Base-by-base conservation (phyloP, 2,113 vertebrate genomes). In the Setophaga petechia region DNA sequence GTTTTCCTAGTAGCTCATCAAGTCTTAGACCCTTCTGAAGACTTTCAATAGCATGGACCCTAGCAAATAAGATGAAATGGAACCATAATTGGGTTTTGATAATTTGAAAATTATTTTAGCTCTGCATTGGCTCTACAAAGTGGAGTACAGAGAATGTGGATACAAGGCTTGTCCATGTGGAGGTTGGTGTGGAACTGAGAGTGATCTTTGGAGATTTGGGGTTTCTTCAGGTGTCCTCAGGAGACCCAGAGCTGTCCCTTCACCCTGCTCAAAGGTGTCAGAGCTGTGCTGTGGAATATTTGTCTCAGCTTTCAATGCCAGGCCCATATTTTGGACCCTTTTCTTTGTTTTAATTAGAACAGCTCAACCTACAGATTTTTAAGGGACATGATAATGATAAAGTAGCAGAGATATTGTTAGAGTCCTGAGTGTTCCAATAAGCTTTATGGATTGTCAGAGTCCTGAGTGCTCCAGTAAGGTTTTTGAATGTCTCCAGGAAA, bases 371-470 rank as follows among this genome's bases (percentile, higher is more conserved):
- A 37, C 11, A 67, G 18, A 33, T 43, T 78, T 91, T 54, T 41
- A 54, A 74, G 23, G 31, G 27, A 33, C 0, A 2, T 66, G 35
- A 15, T 72, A 67, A 24, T 0, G 0, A 41, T 30, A 24, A 58
- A n/a, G 30, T n/a, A 66, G 35, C 51, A 49, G 51, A 66, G 12
- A 43, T 30, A 21, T 41, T 57, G 12, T 3, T 43, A 24, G 30
- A 18, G 15, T 57, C 30, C 28, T n/a, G 59, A 19, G 24, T 6
- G 4, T 12, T 31, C 12, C 22, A n/a, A 28, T 28, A 47, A 47
- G 15, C 15, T 75, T 66, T 58, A 19, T 41, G 30, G 30, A 41
- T 24, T 75, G n/a, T 41, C 41, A 41, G 41, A 6, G 41, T 41
- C 41, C 41, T 41, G 41, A 41, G 41, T 41, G 41, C 41, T 41